A percentile compares a stretch with the other conserved stretches of the same genome.
Conservation (phyloP, 2,113 vertebrate genomes). For the Oostethus manadensis region DNA sequence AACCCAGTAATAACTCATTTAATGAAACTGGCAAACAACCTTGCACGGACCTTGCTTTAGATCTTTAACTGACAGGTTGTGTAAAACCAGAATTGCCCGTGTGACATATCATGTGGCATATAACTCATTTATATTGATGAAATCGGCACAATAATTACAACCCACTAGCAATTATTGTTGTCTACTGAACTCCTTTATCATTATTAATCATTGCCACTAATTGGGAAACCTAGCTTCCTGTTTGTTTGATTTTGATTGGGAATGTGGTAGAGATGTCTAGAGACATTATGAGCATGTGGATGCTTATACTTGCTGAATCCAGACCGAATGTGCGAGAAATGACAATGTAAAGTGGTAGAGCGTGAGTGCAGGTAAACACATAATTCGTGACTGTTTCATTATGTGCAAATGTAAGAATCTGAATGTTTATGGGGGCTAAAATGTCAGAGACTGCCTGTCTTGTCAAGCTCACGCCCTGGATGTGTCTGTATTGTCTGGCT, state of each 20-base stretch:
- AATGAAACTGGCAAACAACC: conserved; percentile 2
- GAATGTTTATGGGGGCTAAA: background rate
- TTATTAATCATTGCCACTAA: conserved; percentile 10
- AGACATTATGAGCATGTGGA: background rate
- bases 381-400: background rate
- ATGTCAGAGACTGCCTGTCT: background rate
- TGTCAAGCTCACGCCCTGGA: background rate
- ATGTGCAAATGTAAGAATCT: background rate
- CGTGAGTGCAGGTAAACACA: background rate
- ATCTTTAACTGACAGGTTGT: conserved; percentile 4
- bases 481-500: background rate
- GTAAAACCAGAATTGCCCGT: background rate
- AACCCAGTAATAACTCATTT: background rate
- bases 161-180: background rate
- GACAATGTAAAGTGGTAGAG: background rate
- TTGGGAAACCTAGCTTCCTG: conserved; percentile 9
- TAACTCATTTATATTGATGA: conserved; percentile 1
- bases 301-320: background rate
- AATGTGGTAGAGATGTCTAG: background rate
- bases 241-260: conserved; percentile 10
- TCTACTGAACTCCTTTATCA: background rate
- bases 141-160: background rate
- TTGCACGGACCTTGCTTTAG: conserved; percentile 12
- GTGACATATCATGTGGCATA: background rate
- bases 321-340: conserved; percentile 7